phyloP scores from a whole-genome alignment of 1,140 invertebrate species.

The Drosophila setifemur region DNA sequence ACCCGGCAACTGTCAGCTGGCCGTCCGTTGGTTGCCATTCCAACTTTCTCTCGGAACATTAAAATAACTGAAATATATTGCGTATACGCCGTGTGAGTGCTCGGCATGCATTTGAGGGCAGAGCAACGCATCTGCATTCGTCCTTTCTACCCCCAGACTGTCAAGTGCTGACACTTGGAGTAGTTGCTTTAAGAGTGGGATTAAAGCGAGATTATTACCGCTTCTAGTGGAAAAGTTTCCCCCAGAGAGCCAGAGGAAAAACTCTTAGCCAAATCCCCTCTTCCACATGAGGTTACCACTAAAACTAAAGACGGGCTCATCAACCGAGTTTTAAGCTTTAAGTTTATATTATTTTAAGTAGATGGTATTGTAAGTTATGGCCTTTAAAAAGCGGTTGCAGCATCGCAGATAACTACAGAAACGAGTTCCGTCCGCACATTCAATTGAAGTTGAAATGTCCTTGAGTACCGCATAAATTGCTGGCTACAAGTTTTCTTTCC shows the following conservation, averaged over 20 bases:
- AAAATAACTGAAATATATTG: conserved; percentile 40
- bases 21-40: conserved; percentile 1
- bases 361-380: not conserved
- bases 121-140: conserved; percentile 52
- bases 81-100: conserved; percentile 51
- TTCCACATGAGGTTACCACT: conserved; percentile 13
- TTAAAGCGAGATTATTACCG: conserved; percentile 27
- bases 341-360: conserved; percentile 3
- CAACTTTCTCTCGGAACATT: conserved; percentile 12
- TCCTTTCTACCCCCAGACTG: conserved; percentile 41
- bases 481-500: conserved; percentile 44
- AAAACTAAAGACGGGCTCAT: conserved; percentile 11
- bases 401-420: conserved; percentile 2
- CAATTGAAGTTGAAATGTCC: conserved; percentile 51
- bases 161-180: conserved; percentile 53
- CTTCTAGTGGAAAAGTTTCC: conserved; percentile 16
- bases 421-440: not conserved
- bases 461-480: conserved; percentile 54
- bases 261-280: conserved; percentile 12
- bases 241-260: not conserved
- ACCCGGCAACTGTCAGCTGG: not conserved
- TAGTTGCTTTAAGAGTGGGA: conserved; percentile 30
- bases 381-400: conserved; percentile 17
- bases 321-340: no score
- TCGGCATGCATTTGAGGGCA: conserved; percentile 47